Evolutionary conservation across 2,797 vertebrate species (phyloP).

Genomic region (Hydrophis major): DNA sequence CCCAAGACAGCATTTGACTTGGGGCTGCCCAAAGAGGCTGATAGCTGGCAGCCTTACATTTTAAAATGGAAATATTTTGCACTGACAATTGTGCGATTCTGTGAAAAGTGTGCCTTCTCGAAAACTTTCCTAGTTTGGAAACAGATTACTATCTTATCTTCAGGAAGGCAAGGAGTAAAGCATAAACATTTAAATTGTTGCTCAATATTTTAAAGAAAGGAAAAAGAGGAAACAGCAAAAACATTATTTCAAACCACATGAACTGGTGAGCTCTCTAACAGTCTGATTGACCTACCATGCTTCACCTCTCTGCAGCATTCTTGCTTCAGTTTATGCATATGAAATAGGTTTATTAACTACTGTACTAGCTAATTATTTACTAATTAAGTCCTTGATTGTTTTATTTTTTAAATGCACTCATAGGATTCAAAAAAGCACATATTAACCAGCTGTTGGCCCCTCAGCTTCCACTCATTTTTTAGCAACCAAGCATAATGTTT

Average conservation of each 20-base stretch:
- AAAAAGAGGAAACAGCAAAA: background rate
- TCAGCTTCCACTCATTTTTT: background rate
- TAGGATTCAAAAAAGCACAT: background rate
- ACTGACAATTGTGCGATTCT: background rate
- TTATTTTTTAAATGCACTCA: background rate
- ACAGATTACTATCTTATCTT: background rate
- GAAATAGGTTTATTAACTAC: background rate
- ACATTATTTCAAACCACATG: background rate
- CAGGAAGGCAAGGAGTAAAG: background rate
- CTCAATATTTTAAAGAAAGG: background rate
- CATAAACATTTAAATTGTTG: background rate
- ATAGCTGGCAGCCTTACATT: background rate
- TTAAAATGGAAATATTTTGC: background rate
- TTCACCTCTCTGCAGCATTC: background rate
- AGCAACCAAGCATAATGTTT: conserved; percentile 9
- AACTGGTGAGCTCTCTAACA: background rate
- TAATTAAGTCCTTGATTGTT: background rate
- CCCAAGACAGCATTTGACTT: background rate
- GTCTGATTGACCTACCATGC: background rate
- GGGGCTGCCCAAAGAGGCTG: background rate
- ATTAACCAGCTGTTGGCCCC: background rate
- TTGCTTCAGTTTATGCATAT: background rate
- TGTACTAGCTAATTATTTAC: background rate
- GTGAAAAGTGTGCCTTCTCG: background rate
- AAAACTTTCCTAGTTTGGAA: background rate